Percentiles rank a stretch among this genome's conserved stretches.
Conservation (phyloP, 2,797 vertebrate genomes). For the Acrossocheilus wenchowensis region DNA sequence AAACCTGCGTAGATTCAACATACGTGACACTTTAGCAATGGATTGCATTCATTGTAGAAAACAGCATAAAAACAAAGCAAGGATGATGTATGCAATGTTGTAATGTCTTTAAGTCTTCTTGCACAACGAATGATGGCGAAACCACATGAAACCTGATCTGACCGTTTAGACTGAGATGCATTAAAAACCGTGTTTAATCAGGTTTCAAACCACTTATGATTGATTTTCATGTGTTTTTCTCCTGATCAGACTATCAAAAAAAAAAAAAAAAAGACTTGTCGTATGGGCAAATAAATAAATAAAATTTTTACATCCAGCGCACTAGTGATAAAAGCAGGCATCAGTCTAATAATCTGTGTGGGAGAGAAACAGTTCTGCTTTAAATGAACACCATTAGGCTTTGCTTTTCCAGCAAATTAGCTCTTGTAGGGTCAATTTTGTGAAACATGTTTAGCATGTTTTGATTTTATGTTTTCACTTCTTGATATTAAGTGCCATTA, state of each 20-base stretch:
- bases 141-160: conserved; percentile 8
- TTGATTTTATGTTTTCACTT: conserved; percentile 46
- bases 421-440: conserved; percentile 33
- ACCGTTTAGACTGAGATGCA: neutral
- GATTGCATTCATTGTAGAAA: neutral
- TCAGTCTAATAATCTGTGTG: conserved; percentile 11
- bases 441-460: conserved; percentile 49
- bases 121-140: neutral
- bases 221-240: neutral
- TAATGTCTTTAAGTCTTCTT: neutral
- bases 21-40: neutral
- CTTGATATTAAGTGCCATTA: conserved; percentile 39
- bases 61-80: neutral
- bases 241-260: neutral
- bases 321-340: conserved; percentile 7
- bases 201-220: conserved; percentile 25
- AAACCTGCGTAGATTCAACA: neutral
- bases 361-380: conserved; percentile 3
- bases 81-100: neutral
- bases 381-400: conserved; percentile 30
- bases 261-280: neutral
- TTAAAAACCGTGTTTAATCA: neutral
- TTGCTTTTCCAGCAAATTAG: neutral
- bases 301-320: neutral
- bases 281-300: neutral